Evolutionary conservation across 2,113 vertebrate species (phyloP).

Genomic region (Dromas ardeola): DNA sequence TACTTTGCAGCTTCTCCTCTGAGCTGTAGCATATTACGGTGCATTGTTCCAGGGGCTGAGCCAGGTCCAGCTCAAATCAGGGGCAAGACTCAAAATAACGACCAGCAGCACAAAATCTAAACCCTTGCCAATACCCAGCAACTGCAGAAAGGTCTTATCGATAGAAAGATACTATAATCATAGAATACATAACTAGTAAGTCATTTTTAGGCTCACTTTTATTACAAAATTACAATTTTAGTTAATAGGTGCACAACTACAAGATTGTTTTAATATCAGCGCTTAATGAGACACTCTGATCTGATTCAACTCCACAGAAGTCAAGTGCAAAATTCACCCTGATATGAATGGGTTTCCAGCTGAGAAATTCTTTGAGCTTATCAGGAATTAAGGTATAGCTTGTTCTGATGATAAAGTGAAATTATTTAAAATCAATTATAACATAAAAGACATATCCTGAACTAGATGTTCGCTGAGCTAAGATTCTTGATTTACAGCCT

Average conservation of each 20-base stretch:
- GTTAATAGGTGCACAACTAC: slow-evolving; percentile 31
- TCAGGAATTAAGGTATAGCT: slow-evolving; percentile 23
- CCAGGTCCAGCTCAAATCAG: fast-evolving
- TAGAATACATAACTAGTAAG: slow-evolving; percentile 23
- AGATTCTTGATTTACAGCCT: slow-evolving; percentile 30
- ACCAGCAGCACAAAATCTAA: neutral
- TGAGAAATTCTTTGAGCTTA: neutral
- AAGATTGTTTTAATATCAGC: slow-evolving; percentile 5
- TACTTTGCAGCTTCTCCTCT: neutral
- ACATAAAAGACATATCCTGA: slow-evolving; percentile 16
- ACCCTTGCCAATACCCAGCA: neutral
- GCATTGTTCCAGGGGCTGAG: neutral
- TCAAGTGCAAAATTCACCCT: slow-evolving; percentile 50
- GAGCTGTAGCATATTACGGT: fast-evolving
- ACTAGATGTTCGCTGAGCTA: neutral
- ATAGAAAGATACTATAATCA: neutral
- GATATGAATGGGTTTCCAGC: neutral
- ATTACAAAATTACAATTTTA: slow-evolving; percentile 52
- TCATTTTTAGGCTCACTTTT: slow-evolving; percentile 28
- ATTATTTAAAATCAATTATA: slow-evolving; percentile 27
- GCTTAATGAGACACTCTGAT: neutral
- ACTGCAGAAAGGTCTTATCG: neutral
- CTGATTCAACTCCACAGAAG: neutral
- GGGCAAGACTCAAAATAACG: neutral
- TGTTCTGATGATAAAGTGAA: neutral